Percentiles rank a stretch among this genome's conserved stretches.
phyloP scores from a whole-genome alignment of 1,140 invertebrate genomes.

The Lucilia cuprina region DNA sequence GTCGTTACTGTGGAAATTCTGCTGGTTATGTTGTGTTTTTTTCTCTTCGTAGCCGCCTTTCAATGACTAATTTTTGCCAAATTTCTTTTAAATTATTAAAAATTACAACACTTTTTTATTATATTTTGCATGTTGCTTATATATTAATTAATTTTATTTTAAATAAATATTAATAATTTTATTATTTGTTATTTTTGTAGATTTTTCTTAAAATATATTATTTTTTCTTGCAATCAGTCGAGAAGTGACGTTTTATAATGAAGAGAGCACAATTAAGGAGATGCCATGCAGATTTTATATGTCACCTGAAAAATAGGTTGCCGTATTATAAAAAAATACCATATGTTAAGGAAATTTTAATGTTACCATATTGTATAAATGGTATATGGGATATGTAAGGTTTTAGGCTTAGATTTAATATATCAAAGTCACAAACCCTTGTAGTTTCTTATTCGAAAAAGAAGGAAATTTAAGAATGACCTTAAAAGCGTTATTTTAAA shows the following conservation, averaged over 20 bases:
- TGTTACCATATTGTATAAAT: too few relatives aligned
- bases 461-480: too few relatives aligned
- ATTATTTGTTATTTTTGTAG: neutral
- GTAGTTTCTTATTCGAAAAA: too few relatives aligned
- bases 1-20: neutral
- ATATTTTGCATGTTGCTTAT: neutral
- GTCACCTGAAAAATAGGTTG: neutral
- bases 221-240: neutral
- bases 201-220: neutral
- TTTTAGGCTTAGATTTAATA: too few relatives aligned
- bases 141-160: neutral
- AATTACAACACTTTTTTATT: neutral
- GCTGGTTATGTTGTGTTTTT: neutral
- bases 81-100: neutral
- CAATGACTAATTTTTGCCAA: neutral
- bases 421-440: too few relatives aligned
- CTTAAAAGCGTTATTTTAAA: too few relatives aligned
- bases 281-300: neutral
- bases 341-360: too few relatives aligned
- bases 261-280: neutral
- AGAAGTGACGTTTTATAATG: neutral
- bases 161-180: neutral
- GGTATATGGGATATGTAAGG: too few relatives aligned
- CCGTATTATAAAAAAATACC: neutral
- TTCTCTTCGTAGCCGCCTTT: neutral